Evolutionary conservation across 2,113 vertebrate species (phyloP).

Genomic region (Chamaea fasciata): DNA sequence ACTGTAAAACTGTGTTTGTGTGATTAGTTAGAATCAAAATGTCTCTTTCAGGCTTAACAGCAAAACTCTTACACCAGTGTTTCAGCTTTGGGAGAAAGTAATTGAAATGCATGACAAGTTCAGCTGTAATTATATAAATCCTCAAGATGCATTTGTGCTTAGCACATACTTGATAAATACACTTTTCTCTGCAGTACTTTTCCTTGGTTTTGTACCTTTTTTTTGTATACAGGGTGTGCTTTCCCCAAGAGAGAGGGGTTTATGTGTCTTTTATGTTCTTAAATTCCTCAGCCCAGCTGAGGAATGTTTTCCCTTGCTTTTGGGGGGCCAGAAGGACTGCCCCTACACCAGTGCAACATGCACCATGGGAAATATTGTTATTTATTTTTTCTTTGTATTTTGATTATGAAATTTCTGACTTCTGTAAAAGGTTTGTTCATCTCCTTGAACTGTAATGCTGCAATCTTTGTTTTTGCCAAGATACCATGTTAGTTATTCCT

Average conservation of each 20-base stretch:
- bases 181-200: not conserved
- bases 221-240: not conserved
- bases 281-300: not conserved
- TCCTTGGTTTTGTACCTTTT: not conserved
- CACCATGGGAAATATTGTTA: accelerated
- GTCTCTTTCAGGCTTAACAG: not conserved
- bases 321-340: not conserved
- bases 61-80: not conserved
- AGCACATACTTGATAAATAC: not conserved
- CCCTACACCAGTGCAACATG: not conserved
- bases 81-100: not conserved
- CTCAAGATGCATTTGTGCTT: not conserved
- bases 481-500: not conserved
- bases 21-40: not conserved
- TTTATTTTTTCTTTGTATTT: not conserved
- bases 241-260: not conserved
- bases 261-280: not conserved
- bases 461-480: not conserved
- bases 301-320: not conserved
- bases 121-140: not conserved
- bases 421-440: not conserved
- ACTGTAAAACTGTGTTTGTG: not conserved
- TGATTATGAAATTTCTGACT: not conserved
- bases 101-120: not conserved
- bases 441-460: not conserved